phyloP scores from a whole-genome alignment of 2,888 invertebrate species.

The Gryllus longicercus region DNA sequence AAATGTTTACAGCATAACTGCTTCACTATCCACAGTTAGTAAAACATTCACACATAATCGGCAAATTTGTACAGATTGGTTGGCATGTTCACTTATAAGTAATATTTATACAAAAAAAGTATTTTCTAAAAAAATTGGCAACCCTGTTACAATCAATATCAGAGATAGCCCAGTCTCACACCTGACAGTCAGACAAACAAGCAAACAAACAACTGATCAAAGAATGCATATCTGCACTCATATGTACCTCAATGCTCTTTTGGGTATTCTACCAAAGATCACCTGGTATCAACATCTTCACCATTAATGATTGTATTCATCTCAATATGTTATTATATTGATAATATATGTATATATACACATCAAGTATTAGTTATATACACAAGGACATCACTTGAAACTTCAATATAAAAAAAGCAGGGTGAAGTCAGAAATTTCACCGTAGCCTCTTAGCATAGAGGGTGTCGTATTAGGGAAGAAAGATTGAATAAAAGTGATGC shows the following conservation, averaged over 20 bases:
- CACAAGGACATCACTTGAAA: background rate
- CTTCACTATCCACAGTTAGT: too few species aligned
- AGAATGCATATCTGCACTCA: too few species aligned
- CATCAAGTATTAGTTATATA: slow-evolving; percentile 7
- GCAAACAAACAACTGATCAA: too few species aligned
- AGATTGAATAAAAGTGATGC: slow-evolving; percentile 9
- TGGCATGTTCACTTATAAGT: background rate
- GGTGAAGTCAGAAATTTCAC: background rate
- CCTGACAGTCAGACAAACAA: too few species aligned
- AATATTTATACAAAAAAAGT: background rate
- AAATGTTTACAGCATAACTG: too few species aligned
- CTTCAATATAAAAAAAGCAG: background rate
- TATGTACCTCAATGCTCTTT: background rate
- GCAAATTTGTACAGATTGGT: background rate
- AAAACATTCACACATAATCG: background rate
- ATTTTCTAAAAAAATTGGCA: background rate
- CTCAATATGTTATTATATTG: slow-evolving; percentile 17
- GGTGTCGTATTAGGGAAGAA: background rate
- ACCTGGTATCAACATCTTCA: background rate
- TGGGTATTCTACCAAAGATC: slow-evolving; percentile 7
- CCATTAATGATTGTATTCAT: background rate
- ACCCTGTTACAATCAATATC: background rate
- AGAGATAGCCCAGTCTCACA: background rate
- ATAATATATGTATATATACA: slow-evolving; percentile 17
- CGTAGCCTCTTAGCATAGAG: background rate